These are phyloP conservation scores for Ceratina japonica DNA, from an alignment of 1,140 invertebrate species.

Conservation along the genomic window DNA sequence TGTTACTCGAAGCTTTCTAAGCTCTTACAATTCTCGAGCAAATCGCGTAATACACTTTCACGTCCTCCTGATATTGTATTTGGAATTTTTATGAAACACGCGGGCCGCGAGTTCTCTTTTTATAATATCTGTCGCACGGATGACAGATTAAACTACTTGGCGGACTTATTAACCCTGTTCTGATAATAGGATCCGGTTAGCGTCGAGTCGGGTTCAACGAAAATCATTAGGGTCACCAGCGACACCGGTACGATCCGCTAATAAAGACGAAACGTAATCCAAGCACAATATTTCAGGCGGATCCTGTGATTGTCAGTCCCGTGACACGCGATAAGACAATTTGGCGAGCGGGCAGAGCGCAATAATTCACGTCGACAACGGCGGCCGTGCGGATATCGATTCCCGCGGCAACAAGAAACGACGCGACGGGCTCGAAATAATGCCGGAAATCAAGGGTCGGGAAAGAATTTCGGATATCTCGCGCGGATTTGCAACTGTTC, in stretches of 20 bases:
- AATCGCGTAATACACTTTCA: too few relatives aligned
- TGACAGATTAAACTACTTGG: too few relatives aligned
- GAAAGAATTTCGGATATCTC: conserved; percentile 45
- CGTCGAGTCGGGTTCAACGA: background rate
- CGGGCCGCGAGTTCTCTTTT: too few relatives aligned
- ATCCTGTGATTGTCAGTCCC: conserved; percentile 45
- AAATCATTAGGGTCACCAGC: background rate
- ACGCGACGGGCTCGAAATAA: conserved; percentile 43
- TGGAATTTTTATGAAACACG: too few relatives aligned
- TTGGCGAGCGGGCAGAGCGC: conserved; percentile 45
- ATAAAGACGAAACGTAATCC: conserved; percentile 20
- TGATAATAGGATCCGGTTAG: conserved; percentile 3
- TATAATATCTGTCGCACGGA: too few relatives aligned
- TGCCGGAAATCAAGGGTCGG: conserved; percentile 22
- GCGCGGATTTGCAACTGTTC: conserved; percentile 45
- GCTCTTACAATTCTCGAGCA: too few relatives aligned
- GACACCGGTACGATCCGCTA: background rate
- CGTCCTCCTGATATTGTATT: too few relatives aligned
- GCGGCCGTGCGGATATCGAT: conserved; percentile 47
- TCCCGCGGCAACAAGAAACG: conserved; percentile 47
- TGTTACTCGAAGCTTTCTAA: too few relatives aligned
- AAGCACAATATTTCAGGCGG: conserved; percentile 46
- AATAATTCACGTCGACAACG: conserved; percentile 59
- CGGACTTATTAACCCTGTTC: background rate
- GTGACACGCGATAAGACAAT: conserved; percentile 62